Base-by-base conservation (phyloP, 1,140 invertebrate genomes). In the Drosophila auraria region DNA sequence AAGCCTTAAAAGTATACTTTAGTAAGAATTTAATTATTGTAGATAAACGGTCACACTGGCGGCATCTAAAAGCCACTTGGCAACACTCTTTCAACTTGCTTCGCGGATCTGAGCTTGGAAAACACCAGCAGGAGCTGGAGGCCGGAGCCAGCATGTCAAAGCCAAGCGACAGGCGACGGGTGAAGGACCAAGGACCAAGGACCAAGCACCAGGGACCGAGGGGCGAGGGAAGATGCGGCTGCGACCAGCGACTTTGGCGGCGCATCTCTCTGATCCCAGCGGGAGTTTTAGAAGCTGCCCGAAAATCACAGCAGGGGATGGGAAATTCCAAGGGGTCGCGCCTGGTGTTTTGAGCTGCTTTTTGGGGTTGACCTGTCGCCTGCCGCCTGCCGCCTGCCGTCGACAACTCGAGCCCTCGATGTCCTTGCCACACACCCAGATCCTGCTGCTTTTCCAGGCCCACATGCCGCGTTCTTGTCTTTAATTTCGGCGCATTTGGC, bases 401-500 rank as follows among this genome's bases (percentile, higher is more conserved):
- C 75, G 63, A 60, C 49, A 80, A 38, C 64, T 47, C 47, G 36
- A 62, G 70, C 49, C 71, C 58, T 58, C 54, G 14, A 44, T 73
- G 70, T 73, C 45, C 70, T 61, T 72, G 33, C 64, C 36, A 49
- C 54, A 27, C 23, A 40, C 50, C 50, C 27, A 56, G 53, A 45
- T 27, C 62, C 66, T 30, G 64, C 71, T 49, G 65, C 30, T 60
- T 45, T 11, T 11, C 33, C 12, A 20, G 27, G 76, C 63, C 82
- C 79, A 80, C 83, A 80, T 87, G 80, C 83, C 53, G 77, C 49
- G 83, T 49, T 45, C 82, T 90, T 90, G 79, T 82, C 79, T 90
- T 86, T 86, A 86, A 90, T 86, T 91, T 82, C 82, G 60, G 74
- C 82, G 72, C 91, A 92, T 80, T 92, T 93, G 84, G 87, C 87